These are phyloP conservation scores for Apodemia hepburni DNA, from an alignment of 2,888 invertebrate genomes.

Conservation along the genomic window DNA sequence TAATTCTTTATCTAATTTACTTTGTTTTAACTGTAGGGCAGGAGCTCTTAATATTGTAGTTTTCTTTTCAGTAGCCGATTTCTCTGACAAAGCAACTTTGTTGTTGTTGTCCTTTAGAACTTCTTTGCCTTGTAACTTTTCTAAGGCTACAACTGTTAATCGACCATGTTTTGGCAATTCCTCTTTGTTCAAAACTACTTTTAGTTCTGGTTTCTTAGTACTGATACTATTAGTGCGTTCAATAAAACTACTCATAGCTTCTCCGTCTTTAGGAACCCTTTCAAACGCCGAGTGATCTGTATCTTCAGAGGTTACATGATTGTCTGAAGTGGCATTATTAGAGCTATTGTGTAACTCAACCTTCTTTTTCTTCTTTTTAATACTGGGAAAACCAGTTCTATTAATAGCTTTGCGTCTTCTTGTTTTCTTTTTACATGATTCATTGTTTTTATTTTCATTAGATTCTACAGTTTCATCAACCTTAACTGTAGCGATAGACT, in stretches of 20 bases:
- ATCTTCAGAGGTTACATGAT: slow-evolving; percentile 59
- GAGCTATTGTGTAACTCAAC: slow-evolving; percentile 45
- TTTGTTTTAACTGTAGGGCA: slow-evolving; percentile 63
- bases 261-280: slow-evolving; percentile 85
- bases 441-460: slow-evolving; percentile 47
- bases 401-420: slow-evolving; percentile 90
- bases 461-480: slow-evolving; percentile 46
- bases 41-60: slow-evolving; percentile 65
- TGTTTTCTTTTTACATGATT: slow-evolving; percentile 63
- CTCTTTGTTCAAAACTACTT: slow-evolving; percentile 72
- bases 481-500: slow-evolving; percentile 44
- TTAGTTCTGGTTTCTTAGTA: slow-evolving; percentile 64
- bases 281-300: slow-evolving; percentile 80
- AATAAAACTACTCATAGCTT: slow-evolving; percentile 83
- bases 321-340: slow-evolving; percentile 48
- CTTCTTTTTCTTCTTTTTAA: slow-evolving; percentile 91
- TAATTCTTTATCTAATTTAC: slow-evolving; percentile 59
- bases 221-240: slow-evolving; percentile 69
- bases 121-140: slow-evolving; percentile 79
- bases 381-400: slow-evolving; percentile 92
- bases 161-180: slow-evolving; percentile 76
- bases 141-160: slow-evolving; percentile 81
- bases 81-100: slow-evolving; percentile 40
- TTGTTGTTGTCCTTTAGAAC: slow-evolving; percentile 44
- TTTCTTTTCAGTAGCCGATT: slow-evolving; percentile 46